These are phyloP conservation scores for Rousettus leschenaultii DNA, from an alignment of 2,113 vertebrate genomes.

Conservation along the genomic window DNA sequence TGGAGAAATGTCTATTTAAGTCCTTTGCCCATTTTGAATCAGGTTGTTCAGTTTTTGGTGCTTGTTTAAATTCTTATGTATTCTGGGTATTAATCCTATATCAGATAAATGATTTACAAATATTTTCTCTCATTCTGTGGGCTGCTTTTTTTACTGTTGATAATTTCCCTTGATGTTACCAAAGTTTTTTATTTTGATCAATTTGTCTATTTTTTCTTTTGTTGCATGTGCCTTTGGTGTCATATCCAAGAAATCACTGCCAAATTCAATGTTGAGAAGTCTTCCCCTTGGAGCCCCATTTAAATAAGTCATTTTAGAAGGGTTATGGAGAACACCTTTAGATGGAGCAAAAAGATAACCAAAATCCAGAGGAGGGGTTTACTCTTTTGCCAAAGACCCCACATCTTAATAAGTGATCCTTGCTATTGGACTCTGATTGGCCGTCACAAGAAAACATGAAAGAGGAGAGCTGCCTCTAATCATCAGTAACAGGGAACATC, in stretches of 20 bases:
- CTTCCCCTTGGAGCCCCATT: neutral
- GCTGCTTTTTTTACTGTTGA: neutral
- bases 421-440: neutral
- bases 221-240: neutral
- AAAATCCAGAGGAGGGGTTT: neutral
- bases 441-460: neutral
- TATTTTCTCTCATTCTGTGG: neutral
- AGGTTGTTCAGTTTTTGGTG: neutral
- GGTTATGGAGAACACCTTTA: neutral
- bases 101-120: neutral
- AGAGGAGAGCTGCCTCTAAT: neutral
- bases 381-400: neutral
- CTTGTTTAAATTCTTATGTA: neutral
- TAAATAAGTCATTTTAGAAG: neutral
- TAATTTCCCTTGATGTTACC: neutral
- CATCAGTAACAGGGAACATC: neutral
- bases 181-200: slow-evolving; percentile 1
- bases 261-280: neutral
- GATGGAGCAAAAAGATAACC: neutral
- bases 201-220: neutral
- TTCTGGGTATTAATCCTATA: neutral
- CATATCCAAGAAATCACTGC: neutral
- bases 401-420: neutral
- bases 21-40: neutral
- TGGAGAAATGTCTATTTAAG: neutral